Conservation (phyloP, 2,797 vertebrate species). For the Spizella passerina region DNA sequence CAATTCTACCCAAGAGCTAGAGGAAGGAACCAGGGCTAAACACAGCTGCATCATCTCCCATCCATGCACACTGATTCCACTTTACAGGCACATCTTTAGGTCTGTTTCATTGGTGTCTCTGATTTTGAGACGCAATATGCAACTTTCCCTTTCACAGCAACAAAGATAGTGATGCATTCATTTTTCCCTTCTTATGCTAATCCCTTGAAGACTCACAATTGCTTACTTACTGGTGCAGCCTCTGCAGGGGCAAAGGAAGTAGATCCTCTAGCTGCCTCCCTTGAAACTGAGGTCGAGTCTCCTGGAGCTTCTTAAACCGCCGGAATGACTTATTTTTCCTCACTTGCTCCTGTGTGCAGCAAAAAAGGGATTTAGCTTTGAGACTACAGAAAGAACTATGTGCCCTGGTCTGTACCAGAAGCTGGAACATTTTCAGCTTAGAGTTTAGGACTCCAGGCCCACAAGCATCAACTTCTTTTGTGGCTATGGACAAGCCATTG, state of each 20-base stretch:
- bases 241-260: constrained; percentile 85
- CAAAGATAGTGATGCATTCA: neutral
- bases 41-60: neutral
- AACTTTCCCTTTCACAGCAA: neutral
- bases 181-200: neutral
- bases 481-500: neutral
- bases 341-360: constrained; percentile 78
- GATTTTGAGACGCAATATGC: neutral
- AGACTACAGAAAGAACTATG: neutral
- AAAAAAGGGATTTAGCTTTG: neutral
- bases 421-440: neutral
- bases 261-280: constrained; percentile 84
- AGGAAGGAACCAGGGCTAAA: neutral
- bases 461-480: neutral
- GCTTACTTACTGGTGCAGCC: constrained; percentile 86
- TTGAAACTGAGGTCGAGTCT: constrained; percentile 86
- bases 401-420: neutral
- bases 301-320: constrained; percentile 90
- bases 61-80: neutral
- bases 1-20: neutral
- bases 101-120: neutral
- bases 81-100: neutral
- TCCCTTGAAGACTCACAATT: neutral
- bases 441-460: neutral
- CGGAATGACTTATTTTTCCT: constrained; percentile 89